Percentiles rank a stretch among this genome's conserved stretches.
These are phyloP conservation scores for Trachops cirrhosus DNA, from an alignment of 2,797 vertebrate species.

Conservation along the genomic window DNA sequence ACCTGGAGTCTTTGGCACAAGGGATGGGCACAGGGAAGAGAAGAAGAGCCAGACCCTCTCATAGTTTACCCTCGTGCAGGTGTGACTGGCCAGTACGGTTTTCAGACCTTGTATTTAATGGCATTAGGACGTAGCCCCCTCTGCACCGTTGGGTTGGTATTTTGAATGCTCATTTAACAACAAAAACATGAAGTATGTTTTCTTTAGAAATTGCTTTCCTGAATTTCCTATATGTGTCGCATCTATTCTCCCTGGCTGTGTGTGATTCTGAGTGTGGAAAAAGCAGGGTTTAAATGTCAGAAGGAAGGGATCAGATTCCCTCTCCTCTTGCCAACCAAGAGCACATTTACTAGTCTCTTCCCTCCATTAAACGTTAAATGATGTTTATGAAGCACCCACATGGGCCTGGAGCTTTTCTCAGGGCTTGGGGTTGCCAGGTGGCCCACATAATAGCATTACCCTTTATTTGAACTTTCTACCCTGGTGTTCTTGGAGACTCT, in stretches of 20 bases:
- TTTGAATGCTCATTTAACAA: conserved; percentile 44
- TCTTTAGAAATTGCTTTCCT: conserved; percentile 28
- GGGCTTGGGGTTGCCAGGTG: conserved; percentile 67
- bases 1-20: not conserved
- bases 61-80: not conserved
- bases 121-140: not conserved
- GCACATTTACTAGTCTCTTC: conserved; percentile 74
- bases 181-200: not conserved
- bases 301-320: conserved; percentile 70
- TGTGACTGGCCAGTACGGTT: not conserved
- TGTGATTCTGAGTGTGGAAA: conserved; percentile 49
- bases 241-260: conserved; percentile 28
- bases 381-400: conserved; percentile 75
- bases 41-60: not conserved
- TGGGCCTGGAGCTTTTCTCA: conserved; percentile 66
- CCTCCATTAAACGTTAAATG: conserved; percentile 73
- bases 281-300: conserved; percentile 65
- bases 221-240: conserved; percentile 30
- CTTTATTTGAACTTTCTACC: conserved; percentile 72
- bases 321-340: conserved; percentile 67
- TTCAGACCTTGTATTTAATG: not conserved
- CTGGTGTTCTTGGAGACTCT: conserved; percentile 61
- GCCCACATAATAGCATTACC: conserved; percentile 71
- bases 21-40: not conserved
- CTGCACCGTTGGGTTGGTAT: not conserved